A percentile compares a stretch with the other conserved stretches of the same genome.
Conservation (phyloP, 1,140 invertebrate species). For the Apis dorsata region DNA sequence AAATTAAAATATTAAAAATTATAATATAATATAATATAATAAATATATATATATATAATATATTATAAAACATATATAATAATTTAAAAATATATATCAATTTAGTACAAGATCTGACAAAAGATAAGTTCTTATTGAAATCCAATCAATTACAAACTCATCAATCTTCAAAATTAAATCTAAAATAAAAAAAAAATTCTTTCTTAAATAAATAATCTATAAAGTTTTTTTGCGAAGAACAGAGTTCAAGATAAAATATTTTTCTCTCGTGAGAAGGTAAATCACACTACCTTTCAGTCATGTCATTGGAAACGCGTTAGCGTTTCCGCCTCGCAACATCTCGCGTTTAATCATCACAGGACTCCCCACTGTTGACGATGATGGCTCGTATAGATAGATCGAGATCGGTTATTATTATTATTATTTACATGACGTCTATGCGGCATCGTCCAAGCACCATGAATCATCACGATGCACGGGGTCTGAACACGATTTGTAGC, state of each 20-base stretch:
- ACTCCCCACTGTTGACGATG: not conserved
- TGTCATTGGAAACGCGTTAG: not conserved
- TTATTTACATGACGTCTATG: not conserved
- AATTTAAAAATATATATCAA: too few species aligned
- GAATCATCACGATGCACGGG: constrained; percentile 47
- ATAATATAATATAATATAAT: too few species aligned
- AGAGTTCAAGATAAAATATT: not conserved
- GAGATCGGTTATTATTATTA: constrained; percentile 16
- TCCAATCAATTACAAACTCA: not conserved
- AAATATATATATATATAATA: too few species aligned
- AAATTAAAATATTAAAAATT: too few species aligned
- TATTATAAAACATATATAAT: not conserved
- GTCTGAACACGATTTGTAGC: constrained; percentile 34
- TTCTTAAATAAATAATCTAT: not conserved
- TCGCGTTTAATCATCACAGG: too few species aligned
- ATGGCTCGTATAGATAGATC: not conserved
- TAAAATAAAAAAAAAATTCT: not conserved
- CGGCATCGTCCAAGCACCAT: not conserved
- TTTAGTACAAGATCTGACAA: not conserved
- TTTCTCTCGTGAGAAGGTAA: not conserved
- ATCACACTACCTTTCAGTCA: not conserved
- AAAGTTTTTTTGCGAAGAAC: not conserved
- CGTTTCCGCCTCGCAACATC: not conserved
- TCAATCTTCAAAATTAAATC: not conserved
- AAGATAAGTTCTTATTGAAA: not conserved